Percentiles rank a stretch among this genome's conserved stretches.
These are phyloP conservation scores for Erynnis tages DNA, from an alignment of 2,888 invertebrate genomes.

Conservation along the genomic window DNA sequence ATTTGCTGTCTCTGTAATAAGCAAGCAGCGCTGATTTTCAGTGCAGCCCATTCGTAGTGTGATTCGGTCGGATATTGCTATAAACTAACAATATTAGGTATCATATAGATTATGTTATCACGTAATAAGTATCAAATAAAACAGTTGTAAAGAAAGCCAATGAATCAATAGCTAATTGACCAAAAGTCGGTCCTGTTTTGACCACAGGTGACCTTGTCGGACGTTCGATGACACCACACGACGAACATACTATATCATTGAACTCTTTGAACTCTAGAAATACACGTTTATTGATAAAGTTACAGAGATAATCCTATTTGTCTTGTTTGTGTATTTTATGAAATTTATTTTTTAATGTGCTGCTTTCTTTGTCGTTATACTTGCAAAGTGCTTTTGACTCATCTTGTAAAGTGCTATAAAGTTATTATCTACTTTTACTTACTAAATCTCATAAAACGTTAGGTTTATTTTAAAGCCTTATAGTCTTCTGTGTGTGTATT, in stretches of 20 bases:
- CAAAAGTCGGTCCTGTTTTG: background rate
- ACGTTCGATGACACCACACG: background rate
- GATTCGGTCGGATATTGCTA: too few relatives aligned
- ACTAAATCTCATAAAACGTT: too few relatives aligned
- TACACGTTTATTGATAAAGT: background rate
- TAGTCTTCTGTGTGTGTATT: too few relatives aligned
- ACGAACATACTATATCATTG: background rate
- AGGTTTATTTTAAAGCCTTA: too few relatives aligned
- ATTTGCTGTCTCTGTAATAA: too few relatives aligned
- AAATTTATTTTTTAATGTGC: background rate
- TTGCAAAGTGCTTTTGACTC: background rate
- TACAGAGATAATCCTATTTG: background rate
- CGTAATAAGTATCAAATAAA: too few relatives aligned
- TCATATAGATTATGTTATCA: too few relatives aligned
- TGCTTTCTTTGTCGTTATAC: background rate
- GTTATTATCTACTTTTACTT: too few relatives aligned
- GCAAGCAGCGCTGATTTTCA: too few relatives aligned
- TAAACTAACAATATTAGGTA: too few relatives aligned
- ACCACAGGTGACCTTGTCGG: conserved; percentile 11
- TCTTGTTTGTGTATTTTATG: background rate
- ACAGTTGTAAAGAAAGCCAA: background rate
- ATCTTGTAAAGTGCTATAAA: too few relatives aligned
- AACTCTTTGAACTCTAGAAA: background rate
- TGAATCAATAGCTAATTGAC: conserved; percentile 7
- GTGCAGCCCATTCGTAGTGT: too few relatives aligned